Evolutionary conservation across 2,113 vertebrate species (phyloP).

Genomic region (Steatornis caripensis): DNA sequence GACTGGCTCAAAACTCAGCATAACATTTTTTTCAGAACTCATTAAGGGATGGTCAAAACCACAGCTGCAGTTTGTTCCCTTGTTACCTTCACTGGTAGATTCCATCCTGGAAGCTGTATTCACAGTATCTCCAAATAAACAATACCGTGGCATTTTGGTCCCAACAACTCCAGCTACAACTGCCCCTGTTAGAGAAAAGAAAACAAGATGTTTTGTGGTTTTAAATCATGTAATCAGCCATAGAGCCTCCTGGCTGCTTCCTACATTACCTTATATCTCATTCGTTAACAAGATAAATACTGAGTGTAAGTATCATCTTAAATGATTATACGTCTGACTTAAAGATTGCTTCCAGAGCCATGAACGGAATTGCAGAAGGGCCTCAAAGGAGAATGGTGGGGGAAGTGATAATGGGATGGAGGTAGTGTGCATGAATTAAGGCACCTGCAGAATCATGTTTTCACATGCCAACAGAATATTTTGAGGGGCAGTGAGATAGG

Average conservation of each 20-base stretch:
- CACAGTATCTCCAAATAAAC: slow-evolving; percentile 90
- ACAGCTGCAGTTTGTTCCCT: background rate
- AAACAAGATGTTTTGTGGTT: background rate
- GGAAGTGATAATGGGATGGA: background rate
- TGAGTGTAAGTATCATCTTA: background rate
- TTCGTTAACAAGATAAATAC: background rate
- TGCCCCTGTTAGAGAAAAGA: slow-evolving; percentile 67
- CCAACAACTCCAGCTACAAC: slow-evolving; percentile 89
- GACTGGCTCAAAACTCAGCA: background rate
- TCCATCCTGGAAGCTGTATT: slow-evolving; percentile 92
- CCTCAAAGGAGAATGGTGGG: background rate
- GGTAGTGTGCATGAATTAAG: background rate
- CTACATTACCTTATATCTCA: background rate
- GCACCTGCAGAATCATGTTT: background rate
- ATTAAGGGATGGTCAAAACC: background rate
- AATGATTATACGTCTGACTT: background rate
- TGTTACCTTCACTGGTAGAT: slow-evolving; percentile 83
- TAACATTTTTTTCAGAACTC: background rate
- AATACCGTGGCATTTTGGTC: slow-evolving; percentile 91
- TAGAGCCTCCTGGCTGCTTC: background rate
- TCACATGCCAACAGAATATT: background rate
- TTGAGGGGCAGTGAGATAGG: background rate
- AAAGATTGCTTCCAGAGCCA: background rate
- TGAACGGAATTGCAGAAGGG: background rate
- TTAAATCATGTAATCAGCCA: background rate